phyloP scores from a whole-genome alignment of 2,113 vertebrate species.

The Irena cyanogastra region DNA sequence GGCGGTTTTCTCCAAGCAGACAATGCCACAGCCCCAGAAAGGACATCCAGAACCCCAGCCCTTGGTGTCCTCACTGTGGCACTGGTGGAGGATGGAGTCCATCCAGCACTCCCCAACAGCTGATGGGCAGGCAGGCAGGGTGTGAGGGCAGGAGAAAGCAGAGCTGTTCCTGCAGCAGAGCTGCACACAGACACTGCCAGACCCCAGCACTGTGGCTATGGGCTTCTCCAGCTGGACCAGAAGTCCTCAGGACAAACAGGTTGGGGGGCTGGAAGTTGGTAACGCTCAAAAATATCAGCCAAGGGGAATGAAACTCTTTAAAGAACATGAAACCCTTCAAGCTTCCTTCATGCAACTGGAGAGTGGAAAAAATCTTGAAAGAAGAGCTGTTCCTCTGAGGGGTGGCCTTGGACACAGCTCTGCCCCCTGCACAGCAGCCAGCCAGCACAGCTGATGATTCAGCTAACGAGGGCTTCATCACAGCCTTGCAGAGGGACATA shows the following conservation, averaged over 20 bases:
- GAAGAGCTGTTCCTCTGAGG: neutral
- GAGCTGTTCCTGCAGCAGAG: neutral
- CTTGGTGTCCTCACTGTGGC: fast-evolving
- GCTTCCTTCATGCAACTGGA: neutral
- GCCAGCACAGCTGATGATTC: neutral
- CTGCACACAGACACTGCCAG: neutral
- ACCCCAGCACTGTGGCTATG: fast-evolving
- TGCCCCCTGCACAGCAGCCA: neutral
- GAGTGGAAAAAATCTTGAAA: neutral
- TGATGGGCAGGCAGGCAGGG: fast-evolving
- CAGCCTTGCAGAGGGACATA: neutral
- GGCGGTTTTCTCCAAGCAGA: neutral
- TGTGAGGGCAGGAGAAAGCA: fast-evolving
- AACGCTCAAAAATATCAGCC: neutral
- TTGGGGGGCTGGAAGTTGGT: neutral
- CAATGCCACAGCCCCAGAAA: neutral
- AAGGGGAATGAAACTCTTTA: neutral
- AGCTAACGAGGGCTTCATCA: neutral
- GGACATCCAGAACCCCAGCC: fast-evolving
- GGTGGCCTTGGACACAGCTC: neutral
- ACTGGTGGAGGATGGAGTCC: neutral
- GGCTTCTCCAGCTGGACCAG: neutral
- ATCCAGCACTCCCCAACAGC: fast-evolving
- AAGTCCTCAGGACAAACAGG: neutral
- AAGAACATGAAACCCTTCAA: neutral